Conservation (phyloP, 35 echinoderm and acorn worm species). For the Hemicentrotus pulcherrimus region DNA sequence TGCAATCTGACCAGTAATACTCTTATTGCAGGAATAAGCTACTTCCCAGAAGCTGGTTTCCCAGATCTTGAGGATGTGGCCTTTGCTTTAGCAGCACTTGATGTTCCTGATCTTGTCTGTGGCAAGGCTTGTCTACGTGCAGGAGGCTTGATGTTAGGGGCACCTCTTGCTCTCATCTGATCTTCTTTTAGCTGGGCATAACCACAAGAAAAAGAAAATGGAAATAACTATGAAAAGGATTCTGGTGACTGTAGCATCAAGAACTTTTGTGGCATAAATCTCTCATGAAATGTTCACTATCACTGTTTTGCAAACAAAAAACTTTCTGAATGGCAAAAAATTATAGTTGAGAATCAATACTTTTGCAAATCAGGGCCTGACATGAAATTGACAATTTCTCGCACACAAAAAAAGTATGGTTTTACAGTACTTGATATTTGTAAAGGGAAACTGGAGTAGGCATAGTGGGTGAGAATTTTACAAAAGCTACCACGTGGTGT, state of each 20-base stretch:
- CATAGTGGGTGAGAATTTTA: too few species aligned
- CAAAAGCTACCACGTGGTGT: too few species aligned
- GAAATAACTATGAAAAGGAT: neutral
- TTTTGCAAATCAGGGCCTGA: too few species aligned
- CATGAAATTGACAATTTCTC: too few species aligned
- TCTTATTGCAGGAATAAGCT: neutral
- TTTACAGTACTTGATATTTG: too few species aligned
- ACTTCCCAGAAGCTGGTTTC: neutral
- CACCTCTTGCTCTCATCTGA: conserved; percentile 7
- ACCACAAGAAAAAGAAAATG: neutral
- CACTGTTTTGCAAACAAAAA: too few species aligned
- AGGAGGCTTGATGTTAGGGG: conserved; percentile 41
- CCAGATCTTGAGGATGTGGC: neutral
- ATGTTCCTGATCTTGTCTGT: neutral
- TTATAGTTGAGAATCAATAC: too few species aligned
- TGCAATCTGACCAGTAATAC: neutral
- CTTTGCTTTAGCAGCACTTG: neutral
- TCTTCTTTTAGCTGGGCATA: conserved; percentile 37
- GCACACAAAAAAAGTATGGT: too few species aligned
- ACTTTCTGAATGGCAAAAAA: too few species aligned
- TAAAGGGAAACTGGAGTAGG: too few species aligned
- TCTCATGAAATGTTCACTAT: too few species aligned
- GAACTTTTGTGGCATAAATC: too few species aligned
- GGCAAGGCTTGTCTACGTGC: conserved; percentile 6
- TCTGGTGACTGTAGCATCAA: neutral